Evolutionary conservation across 2,888 invertebrate species (phyloP).

Genomic region (Camponotus fellah): DNA sequence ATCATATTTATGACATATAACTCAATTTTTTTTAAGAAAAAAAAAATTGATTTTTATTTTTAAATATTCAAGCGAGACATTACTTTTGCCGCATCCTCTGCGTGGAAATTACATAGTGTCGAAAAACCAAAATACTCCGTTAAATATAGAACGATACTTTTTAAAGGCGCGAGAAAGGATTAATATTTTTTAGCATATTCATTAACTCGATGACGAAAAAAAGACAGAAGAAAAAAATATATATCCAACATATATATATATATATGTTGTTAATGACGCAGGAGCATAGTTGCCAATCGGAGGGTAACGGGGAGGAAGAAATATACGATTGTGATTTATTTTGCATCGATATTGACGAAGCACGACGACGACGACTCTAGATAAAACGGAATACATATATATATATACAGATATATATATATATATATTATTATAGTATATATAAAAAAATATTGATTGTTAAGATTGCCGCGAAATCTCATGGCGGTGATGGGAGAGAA

Average conservation of each 20-base stretch:
- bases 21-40: background rate
- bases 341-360: slow-evolving; percentile 80
- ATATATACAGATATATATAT: slow-evolving; percentile 68
- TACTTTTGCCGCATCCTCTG: slow-evolving; percentile 14
- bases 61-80: background rate
- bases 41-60: background rate
- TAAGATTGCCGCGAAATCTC: slow-evolving; percentile 78
- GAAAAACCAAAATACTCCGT: slow-evolving; percentile 78
- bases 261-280: slow-evolving; percentile 68
- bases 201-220: slow-evolving; percentile 35
- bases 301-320: slow-evolving; percentile 68
- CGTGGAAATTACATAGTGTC: slow-evolving; percentile 33
- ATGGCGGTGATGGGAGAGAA: slow-evolving; percentile 65
- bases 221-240: slow-evolving; percentile 28
- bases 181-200: slow-evolving; percentile 71
- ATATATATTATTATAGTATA: slow-evolving; percentile 59
- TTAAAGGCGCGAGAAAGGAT: slow-evolving; percentile 65
- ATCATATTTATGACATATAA: background rate
- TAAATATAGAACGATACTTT: slow-evolving; percentile 71
- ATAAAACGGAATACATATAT: slow-evolving; percentile 66
- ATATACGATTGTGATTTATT: slow-evolving; percentile 83
- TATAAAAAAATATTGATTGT: slow-evolving; percentile 71
- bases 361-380: slow-evolving; percentile 64
- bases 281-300: slow-evolving; percentile 77
- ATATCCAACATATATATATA: slow-evolving; percentile 52